Conservation (phyloP, 1,140 invertebrate species). For the Macrobrachium rosenbergii region DNA sequence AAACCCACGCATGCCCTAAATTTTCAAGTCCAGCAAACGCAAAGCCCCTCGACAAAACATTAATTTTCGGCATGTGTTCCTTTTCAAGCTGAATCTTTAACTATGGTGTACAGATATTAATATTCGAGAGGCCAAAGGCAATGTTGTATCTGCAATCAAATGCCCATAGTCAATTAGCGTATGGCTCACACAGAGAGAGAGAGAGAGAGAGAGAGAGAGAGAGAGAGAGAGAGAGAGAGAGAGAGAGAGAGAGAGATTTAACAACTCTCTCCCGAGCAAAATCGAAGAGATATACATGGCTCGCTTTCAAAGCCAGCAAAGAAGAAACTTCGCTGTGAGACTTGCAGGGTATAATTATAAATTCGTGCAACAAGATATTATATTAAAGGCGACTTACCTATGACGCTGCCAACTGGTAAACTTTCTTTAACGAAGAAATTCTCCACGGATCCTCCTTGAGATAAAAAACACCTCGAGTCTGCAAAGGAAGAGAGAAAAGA, state of each 20-base stretch:
- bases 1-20: too few relatives aligned
- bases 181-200: neutral
- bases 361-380: neutral
- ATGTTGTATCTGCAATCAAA: too few relatives aligned
- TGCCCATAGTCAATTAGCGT: too few relatives aligned
- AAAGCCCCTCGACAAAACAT: too few relatives aligned
- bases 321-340: neutral
- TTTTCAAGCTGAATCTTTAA: too few relatives aligned
- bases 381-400: slow-evolving; percentile 15
- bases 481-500: slow-evolving; percentile 1
- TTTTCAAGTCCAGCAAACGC: too few relatives aligned
- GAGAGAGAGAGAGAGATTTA: neutral
- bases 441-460: slow-evolving; percentile 89
- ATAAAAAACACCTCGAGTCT: slow-evolving; percentile 81
- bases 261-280: too few relatives aligned
- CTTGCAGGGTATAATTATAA: too few relatives aligned
- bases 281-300: too few relatives aligned
- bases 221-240: neutral
- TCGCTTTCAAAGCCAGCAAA: neutral
- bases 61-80: too few relatives aligned
- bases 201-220: neutral
- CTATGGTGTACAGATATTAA: too few relatives aligned
- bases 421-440: slow-evolving; percentile 92
- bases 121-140: too few relatives aligned
- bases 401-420: slow-evolving; percentile 68